Evolutionary conservation across 2,888 invertebrate genomes (phyloP).

Genomic region (Caenorhabditis sinica): DNA sequence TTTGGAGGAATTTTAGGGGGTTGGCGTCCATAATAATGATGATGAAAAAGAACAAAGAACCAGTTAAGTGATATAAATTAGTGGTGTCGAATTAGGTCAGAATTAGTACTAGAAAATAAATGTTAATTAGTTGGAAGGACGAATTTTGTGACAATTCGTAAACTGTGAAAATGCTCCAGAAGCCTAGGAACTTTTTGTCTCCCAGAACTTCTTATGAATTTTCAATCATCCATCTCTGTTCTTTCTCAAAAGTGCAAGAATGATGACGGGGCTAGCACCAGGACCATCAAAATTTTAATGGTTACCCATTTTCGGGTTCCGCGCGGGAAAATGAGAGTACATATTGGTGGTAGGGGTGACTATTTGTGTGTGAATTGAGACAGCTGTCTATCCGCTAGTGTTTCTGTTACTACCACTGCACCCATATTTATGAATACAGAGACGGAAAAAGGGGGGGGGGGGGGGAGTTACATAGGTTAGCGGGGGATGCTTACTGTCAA

Average conservation of each 20-base stretch:
- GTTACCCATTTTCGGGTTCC: not conserved
- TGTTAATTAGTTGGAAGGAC: not conserved
- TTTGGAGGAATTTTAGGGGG: not conserved
- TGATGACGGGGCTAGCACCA: not conserved
- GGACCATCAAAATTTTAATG: slow-evolving; percentile 44
- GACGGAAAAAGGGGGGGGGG: not conserved
- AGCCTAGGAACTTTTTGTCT: no score
- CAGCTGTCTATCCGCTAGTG: slow-evolving; percentile 31
- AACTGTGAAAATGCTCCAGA: no score
- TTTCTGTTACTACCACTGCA: not conserved
- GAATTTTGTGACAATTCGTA: not conserved
- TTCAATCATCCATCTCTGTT: not conserved
- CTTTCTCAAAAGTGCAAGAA: no score
- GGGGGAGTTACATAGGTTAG: not conserved
- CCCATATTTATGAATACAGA: slow-evolving; percentile 39
- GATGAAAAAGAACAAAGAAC: not conserved
- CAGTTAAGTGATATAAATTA: slow-evolving; percentile 19
- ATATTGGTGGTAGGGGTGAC: not conserved
- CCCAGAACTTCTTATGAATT: slow-evolving; percentile 22
- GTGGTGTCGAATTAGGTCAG: not conserved
- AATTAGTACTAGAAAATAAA: no score
- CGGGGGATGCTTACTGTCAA: not conserved
- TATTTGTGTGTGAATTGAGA: slow-evolving; percentile 49
- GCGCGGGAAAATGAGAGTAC: slow-evolving; percentile 11
- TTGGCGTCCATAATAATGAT: not conserved